phyloP scores from a whole-genome alignment of 23 tunicate species.

The Ascidia mentula region DNA sequence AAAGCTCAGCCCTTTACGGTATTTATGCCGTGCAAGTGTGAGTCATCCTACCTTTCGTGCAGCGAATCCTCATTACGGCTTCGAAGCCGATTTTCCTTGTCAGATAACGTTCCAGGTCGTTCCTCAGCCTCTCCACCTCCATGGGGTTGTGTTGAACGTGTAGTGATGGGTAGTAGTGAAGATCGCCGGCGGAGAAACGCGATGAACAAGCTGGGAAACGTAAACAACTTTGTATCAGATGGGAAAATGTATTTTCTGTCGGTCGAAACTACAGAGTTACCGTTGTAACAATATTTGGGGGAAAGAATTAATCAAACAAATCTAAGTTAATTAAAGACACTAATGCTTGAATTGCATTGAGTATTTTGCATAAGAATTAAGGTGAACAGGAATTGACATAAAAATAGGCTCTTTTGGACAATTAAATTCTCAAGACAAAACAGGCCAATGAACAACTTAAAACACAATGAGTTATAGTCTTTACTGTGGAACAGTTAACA shows the following conservation, averaged over 20 bases:
- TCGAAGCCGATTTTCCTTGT: conserved; percentile 97
- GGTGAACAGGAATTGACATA: no score
- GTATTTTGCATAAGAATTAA: no score
- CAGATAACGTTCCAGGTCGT: conserved; percentile 92
- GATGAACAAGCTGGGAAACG: conserved; percentile 73
- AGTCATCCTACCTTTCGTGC: conserved; percentile 78
- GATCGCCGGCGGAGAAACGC: conserved; percentile 92
- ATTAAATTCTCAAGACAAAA: no score
- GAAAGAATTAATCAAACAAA: no score
- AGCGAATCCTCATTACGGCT: conserved; percentile 96
- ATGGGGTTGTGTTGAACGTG: conserved; percentile 81
- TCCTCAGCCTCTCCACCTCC: conserved; percentile 76
- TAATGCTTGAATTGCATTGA: no score
- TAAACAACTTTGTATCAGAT: background rate
- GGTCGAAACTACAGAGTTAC: background rate
- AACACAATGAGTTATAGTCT: no score
- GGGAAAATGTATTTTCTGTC: background rate
- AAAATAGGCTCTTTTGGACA: no score
- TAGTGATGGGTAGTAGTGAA: conserved; percentile 83
- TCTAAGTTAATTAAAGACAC: no score
- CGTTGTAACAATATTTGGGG: background rate
- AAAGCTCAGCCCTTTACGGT: no score
- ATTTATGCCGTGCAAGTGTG: no score
- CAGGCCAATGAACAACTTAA: no score
- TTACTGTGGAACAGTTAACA: background rate